Evolutionary conservation across 1,140 invertebrate species (phyloP), one percentile per base, ranked within the genome.

Genomic region (Bursaphelenchus mucronatus): DNA sequence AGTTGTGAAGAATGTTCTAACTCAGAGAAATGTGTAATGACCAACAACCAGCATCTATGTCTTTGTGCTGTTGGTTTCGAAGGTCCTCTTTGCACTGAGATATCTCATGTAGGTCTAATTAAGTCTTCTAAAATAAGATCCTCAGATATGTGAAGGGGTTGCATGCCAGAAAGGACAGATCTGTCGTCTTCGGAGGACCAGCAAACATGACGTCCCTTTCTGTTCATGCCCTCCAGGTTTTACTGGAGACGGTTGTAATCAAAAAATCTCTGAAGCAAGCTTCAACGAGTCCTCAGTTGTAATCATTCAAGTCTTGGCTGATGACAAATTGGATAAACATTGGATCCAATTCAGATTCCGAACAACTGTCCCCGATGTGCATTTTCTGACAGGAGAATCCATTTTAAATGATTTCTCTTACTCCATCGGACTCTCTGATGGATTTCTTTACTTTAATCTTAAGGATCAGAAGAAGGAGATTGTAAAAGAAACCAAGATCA

Each of bases 311-410:
- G 21, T 44, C 39, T 21, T 17, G 6, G 43, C 17, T 15, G 41
- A 17, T 8, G 9, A 40, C n/a, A 15, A 49, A 10, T 2, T n/a
- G 39, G 44, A 21, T 30, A 11, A 0, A 11, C 15, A 19, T 21
- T 61, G 44, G 41, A 46, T 61, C 19, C 21, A 61, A 47, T 61
- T 30, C 50, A 8, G 30, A 49, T 73, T 73, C 65, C 62, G 69
- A 7, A 73, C 71, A 13, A 73, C 71, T 13, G 53, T 70, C 3
- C 40, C 62, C 10, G 19, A 72, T n/a, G 56, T 58, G 8, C 71
- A 72, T 63, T 59, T 73, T 17, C 62, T 64, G 3, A 45, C 65
- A 9, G 66, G 65, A 13, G 71, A 73, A 51, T 64, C 62, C 41
- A 64, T 73, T n/a, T 52, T 73, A 8, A 62, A 63, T 7, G 49